Evolutionary conservation across 2,888 invertebrate genomes (phyloP).

Genomic region (Melieria picta): DNA sequence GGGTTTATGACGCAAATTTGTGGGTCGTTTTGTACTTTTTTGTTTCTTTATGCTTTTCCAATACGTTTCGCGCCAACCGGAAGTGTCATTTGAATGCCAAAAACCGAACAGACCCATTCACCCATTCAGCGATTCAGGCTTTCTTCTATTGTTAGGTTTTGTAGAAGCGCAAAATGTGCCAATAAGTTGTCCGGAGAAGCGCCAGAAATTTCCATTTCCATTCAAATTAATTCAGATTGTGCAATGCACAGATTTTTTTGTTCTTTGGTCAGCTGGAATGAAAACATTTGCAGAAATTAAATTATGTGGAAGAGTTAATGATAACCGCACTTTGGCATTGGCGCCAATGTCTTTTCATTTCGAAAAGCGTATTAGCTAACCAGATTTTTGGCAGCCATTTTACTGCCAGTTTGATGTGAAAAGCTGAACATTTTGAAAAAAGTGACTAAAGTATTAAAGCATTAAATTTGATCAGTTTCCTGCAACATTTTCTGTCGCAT

Average conservation of each 20-base stretch:
- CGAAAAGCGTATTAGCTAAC: constrained; percentile 8
- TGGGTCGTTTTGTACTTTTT: neutral
- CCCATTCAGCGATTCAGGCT: neutral
- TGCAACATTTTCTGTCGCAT: no score
- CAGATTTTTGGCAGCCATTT: neutral
- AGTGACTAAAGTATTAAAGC: no score
- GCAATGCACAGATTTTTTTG: constrained; percentile 18
- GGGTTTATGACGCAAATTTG: no score
- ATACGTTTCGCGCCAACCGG: constrained; percentile 5
- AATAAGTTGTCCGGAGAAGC: neutral
- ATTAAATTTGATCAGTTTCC: no score
- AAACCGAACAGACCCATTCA: constrained; percentile 11
- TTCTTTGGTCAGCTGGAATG: neutral
- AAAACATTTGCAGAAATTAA: constrained; percentile 24
- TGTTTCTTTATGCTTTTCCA: neutral
- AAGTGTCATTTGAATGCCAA: constrained; percentile 35
- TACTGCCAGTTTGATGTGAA: no score
- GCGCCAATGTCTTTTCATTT: neutral
- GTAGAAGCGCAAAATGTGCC: neutral
- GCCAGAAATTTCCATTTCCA: neutral
- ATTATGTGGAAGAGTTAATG: constrained; percentile 37
- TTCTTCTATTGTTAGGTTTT: constrained; percentile 16
- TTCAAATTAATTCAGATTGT: constrained; percentile 27
- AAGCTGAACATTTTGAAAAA: no score
- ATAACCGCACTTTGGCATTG: constrained; percentile 21